Evolutionary conservation across 1,140 invertebrate species (phyloP).

Genomic region (Whitmania pigra): DNA sequence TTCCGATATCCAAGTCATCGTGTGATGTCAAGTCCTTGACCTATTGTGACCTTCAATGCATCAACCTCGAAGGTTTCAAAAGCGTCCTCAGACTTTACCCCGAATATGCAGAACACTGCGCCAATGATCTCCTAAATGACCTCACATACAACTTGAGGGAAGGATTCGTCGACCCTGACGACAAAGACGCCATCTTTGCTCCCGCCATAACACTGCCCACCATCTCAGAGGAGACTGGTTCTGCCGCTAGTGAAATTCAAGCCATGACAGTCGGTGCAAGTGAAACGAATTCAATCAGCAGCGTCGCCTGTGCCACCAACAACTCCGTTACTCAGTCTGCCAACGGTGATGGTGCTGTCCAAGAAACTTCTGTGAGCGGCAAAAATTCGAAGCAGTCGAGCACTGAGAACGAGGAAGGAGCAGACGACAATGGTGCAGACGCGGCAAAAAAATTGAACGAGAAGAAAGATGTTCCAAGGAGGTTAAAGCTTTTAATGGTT

Average conservation of each 20-base stretch:
- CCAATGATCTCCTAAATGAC: conserved; percentile 79
- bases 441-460: not conserved
- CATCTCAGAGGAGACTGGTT: conserved; percentile 16
- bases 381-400: not conserved
- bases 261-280: not conserved
- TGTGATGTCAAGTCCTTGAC: conserved; percentile 79
- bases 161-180: conserved; percentile 47
- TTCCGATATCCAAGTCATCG: conserved; percentile 66
- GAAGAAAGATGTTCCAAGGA: not conserved
- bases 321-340: not conserved
- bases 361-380: not conserved
- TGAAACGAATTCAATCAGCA: not conserved
- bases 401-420: not conserved
- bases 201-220: conserved; percentile 19
- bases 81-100: conserved; percentile 74
- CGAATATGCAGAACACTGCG: conserved; percentile 72
- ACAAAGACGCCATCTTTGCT: conserved; percentile 14
- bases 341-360: not conserved
- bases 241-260: not conserved
- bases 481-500: not conserved
- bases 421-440: not conserved
- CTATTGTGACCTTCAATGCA: conserved; percentile 80
- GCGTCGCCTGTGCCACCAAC: not conserved
- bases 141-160: conserved; percentile 78
- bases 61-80: conserved; percentile 70